Base-by-base conservation (phyloP, 2,113 vertebrate genomes). In the Pleuronectes platessa region DNA sequence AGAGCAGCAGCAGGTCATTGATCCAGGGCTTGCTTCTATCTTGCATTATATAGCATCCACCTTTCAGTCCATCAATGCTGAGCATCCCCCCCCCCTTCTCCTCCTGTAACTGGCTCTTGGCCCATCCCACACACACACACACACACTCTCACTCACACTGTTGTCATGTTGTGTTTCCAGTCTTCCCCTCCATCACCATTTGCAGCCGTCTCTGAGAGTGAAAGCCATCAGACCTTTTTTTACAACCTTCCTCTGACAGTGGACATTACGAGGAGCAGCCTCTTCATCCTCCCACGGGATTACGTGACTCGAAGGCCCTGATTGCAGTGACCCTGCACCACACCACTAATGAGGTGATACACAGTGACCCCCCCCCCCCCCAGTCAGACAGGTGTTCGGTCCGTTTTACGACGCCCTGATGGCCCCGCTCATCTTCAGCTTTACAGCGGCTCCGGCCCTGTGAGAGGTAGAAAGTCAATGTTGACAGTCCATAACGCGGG, bases 401-500 rank as follows among this genome's bases (percentile, higher is more conserved):
- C 49, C 75, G 64, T 92, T 91, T 91, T 88, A 88, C 70, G 42
- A 61, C 80, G 20, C 79, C 78, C 26, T 83, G 75, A 90, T 91
- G 65, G 17, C 61, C 60, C 49, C 45, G 67, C 55, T 67, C 66
- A 61, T 70, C 59, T 73, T 31, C 31, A 31, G 31, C 31, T 31
- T 31, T 31, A 31, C 31, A 31, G 31, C 31, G 31, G 31, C 31
- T 31, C 31, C 5, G 31, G 6, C 31, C 31, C 31, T 31, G 31
- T 31, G 31, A 31, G 31, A 31, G 31, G 6, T 31, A 31, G 31
- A 31, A 51, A 87, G 88, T 91, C 89, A 93, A 91, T 93, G 90
- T 92, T 92, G 86, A 91, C 82, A 59, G 79, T 88, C 65, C 87
- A 89, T 90, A 67, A 90, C 54, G 45, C 1, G 13, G 61, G 60